Evolutionary conservation across 2,113 vertebrate genomes (phyloP).

Genomic region (Plecotus auritus): DNA sequence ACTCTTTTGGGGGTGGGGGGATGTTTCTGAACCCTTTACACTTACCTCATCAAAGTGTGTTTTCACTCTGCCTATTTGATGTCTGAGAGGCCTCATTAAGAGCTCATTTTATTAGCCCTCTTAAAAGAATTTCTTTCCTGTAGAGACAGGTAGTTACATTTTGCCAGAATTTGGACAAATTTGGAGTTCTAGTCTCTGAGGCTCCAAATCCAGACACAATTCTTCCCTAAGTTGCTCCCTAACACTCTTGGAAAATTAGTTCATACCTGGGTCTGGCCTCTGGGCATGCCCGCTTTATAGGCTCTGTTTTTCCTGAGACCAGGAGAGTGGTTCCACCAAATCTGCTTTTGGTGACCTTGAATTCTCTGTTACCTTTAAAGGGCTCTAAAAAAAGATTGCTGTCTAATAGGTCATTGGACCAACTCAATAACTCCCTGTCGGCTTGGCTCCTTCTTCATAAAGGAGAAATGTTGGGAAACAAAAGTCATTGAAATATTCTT

Average conservation of each 20-base stretch:
- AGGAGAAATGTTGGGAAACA: slow-evolving; percentile 51
- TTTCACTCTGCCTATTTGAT: slow-evolving; percentile 52
- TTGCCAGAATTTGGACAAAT: slow-evolving; percentile 16
- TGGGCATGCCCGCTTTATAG: neutral
- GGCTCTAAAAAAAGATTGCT: slow-evolving; percentile 37
- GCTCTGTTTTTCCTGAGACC: neutral
- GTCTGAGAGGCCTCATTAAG: slow-evolving; percentile 51
- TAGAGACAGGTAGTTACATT: slow-evolving; percentile 38
- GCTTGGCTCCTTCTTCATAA: slow-evolving; percentile 36
- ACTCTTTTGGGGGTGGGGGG: neutral
- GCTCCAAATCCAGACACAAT: slow-evolving; percentile 4
- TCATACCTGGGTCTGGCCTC: neutral
- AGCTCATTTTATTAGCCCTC: slow-evolving; percentile 54
- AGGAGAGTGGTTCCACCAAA: neutral
- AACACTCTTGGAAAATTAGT: neutral
- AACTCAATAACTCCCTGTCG: slow-evolving; percentile 53
- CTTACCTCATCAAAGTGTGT: slow-evolving; percentile 63
- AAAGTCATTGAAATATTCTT: slow-evolving; percentile 31
- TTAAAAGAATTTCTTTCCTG: slow-evolving; percentile 44
- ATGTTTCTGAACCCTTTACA: slow-evolving; percentile 61
- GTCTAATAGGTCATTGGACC: slow-evolving; percentile 51
- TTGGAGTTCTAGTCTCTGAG: slow-evolving; percentile 19
- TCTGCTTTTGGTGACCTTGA: slow-evolving; percentile 41
- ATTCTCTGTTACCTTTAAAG: slow-evolving; percentile 55
- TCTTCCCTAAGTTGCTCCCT: neutral